These are phyloP conservation scores for Cetoscarus ocellatus DNA, from an alignment of 2,797 vertebrate genomes.

Conservation along the genomic window DNA sequence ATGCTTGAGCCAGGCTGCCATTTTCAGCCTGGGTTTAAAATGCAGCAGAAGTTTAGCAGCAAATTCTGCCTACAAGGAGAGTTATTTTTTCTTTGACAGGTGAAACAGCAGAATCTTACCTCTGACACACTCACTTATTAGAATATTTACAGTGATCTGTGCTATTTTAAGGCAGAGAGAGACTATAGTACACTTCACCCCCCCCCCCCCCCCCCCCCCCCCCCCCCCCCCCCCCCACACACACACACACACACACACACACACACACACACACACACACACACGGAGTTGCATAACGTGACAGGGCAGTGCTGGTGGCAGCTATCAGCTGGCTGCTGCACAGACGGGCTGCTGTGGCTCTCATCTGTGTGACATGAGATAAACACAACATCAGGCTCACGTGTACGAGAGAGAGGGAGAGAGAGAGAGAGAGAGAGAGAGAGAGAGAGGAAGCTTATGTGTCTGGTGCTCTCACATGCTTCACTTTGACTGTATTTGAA, in stretches of 20 bases:
- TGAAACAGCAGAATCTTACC: no score
- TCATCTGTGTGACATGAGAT: constrained; percentile 63
- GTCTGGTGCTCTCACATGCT: constrained; percentile 23
- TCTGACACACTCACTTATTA: no score
- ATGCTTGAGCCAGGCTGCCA: no score
- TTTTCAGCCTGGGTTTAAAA: no score
- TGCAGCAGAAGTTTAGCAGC: no score
- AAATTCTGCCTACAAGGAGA: no score
- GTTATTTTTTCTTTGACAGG: no score
- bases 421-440: constrained; percentile 9
- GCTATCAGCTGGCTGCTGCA: constrained; percentile 46
- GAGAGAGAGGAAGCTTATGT: constrained; percentile 37
- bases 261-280: constrained; percentile 17
- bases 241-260: background rate
- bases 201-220: no score
- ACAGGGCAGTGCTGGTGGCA: constrained; percentile 46
- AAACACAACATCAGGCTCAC: constrained; percentile 58
- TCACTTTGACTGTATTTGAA: constrained; percentile 22
- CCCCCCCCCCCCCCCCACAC: no score
- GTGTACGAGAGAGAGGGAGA: constrained; percentile 43
- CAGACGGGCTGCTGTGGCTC: constrained; percentile 41
- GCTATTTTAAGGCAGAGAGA: no score
- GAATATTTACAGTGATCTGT: no score
- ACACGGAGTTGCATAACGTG: constrained; percentile 53
- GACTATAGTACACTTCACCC: no score